Evolutionary conservation across 1,140 invertebrate species (phyloP).

Genomic region (Parasteatoda tepidariorum): DNA sequence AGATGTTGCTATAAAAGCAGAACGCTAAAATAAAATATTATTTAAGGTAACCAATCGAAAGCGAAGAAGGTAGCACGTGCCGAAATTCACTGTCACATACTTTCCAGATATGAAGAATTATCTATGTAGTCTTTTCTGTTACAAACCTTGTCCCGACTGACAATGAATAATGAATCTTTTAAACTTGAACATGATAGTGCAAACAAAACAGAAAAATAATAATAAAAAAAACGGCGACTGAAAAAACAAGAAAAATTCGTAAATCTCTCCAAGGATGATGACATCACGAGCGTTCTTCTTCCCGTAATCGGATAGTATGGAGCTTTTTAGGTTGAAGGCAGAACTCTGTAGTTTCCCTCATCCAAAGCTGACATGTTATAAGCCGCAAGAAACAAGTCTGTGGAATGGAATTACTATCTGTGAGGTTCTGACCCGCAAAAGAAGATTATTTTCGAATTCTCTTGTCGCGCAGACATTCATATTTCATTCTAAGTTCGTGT

Average conservation of each 20-base stretch:
- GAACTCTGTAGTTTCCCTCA: too few relatives aligned
- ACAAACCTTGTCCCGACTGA: background rate
- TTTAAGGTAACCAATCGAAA: too few relatives aligned
- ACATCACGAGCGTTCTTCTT: background rate
- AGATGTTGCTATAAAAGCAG: too few relatives aligned
- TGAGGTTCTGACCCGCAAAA: background rate
- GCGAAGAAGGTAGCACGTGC: background rate
- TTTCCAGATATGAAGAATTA: background rate
- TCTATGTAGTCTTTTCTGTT: background rate
- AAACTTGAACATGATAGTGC: too few relatives aligned
- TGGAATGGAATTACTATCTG: background rate
- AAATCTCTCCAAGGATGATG: slow-evolving; percentile 20
- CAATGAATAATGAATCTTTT: slow-evolving; percentile 11
- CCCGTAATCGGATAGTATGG: slow-evolving; percentile 2
- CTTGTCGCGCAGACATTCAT: background rate
- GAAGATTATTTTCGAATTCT: background rate
- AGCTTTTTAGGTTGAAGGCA: background rate
- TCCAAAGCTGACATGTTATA: too few relatives aligned
- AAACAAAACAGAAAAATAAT: background rate
- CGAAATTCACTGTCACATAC: background rate
- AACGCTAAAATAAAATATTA: too few relatives aligned
- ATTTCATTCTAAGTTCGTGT: background rate
- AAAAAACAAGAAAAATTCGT: background rate
- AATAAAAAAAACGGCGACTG: background rate
- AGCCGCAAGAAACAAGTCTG: too few relatives aligned